Conservation (phyloP, 53 echinoderm and acorn worm species). For the Glandiceps talaboti region DNA sequence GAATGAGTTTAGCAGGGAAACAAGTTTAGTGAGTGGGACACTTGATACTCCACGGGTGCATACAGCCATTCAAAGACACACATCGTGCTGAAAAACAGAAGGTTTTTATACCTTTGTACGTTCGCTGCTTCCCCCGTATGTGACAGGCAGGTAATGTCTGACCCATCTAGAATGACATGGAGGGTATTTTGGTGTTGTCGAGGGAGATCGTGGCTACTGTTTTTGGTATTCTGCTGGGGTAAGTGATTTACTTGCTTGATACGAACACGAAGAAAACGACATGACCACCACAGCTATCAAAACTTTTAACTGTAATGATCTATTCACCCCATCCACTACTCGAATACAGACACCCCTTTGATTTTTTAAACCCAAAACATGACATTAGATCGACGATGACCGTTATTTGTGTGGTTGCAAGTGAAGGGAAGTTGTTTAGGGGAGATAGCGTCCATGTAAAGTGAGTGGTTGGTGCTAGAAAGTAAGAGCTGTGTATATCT, state of each 20-base stretch:
- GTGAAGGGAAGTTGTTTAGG: too few relatives aligned
- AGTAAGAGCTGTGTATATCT: too few relatives aligned
- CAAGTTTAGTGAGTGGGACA: background rate
- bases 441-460: background rate
- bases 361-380: too few relatives aligned
- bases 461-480: too few relatives aligned
- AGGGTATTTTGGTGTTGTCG: background rate
- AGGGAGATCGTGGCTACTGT: background rate
- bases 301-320: too few relatives aligned
- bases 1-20: background rate
- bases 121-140: background rate
- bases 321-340: too few relatives aligned
- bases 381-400: too few relatives aligned
- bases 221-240: background rate
- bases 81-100: background rate
- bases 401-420: too few relatives aligned
- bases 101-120: background rate
- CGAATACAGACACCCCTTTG: too few relatives aligned
- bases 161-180: background rate
- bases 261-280: background rate
- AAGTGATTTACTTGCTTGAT: background rate
- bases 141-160: background rate
- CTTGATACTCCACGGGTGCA: slow-evolving; percentile 1
- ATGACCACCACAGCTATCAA: too few relatives aligned
- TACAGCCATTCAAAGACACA: background rate